Conservation (phyloP, 2,888 invertebrate genomes). For the Sicus ferrugineus region DNA sequence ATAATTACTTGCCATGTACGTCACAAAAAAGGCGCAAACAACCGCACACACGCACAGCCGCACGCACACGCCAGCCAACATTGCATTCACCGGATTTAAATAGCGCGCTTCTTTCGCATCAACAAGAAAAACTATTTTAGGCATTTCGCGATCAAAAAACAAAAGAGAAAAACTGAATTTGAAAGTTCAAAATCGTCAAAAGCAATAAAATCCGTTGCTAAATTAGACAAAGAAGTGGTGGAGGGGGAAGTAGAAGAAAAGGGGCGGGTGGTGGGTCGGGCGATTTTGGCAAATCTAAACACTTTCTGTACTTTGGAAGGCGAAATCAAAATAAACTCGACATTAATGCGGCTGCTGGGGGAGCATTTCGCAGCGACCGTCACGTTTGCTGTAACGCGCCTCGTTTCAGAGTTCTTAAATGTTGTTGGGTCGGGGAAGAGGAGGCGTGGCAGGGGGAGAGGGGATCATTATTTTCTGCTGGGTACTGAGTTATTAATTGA, state of each 20-base stretch:
- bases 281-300: no score
- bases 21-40: background rate
- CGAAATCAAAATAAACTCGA: background rate
- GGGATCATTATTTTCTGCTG: background rate
- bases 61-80: background rate
- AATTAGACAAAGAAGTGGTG: background rate
- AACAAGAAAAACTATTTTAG: background rate
- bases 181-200: background rate
- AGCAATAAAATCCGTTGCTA: background rate
- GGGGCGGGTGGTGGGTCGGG: no score
- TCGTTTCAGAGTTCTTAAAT: background rate
- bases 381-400: background rate
- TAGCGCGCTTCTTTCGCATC: no score
- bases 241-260: background rate
- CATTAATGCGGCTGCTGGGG: background rate
- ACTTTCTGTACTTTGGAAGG: no score
- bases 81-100: no score
- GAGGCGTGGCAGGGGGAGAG: background rate
- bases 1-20: background rate
- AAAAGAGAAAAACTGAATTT: no score
- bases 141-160: background rate
- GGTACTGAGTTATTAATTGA: no score
- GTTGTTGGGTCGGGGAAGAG: background rate
- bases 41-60: background rate
- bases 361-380: background rate